Conservation (phyloP, 2,888 invertebrate species). For the Zhuqinia jingwanae region DNA sequence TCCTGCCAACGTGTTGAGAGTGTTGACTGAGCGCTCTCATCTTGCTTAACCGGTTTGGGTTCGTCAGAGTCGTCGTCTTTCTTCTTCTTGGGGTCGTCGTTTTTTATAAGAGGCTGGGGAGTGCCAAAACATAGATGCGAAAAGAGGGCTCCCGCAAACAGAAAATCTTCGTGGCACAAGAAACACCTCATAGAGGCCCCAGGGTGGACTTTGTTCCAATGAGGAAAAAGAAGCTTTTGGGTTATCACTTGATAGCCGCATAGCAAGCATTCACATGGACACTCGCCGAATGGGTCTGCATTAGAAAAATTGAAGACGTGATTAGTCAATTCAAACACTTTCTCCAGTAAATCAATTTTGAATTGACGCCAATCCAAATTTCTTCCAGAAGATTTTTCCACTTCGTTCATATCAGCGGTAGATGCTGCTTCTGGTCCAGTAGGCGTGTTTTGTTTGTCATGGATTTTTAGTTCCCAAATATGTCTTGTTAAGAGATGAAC, state of each 20-base stretch:
- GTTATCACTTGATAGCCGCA: conserved; percentile 72
- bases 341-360: conserved; percentile 69
- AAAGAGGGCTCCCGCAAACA: conserved; percentile 78
- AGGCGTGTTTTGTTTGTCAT: not conserved
- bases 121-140: conserved; percentile 78
- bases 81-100: conserved; percentile 56
- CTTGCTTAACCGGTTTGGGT: not conserved
- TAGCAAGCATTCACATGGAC: conserved; percentile 78
- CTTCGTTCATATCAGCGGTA: not conserved
- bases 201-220: conserved; percentile 78
- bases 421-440: not conserved
- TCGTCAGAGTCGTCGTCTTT: conserved; percentile 25
- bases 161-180: conserved; percentile 78
- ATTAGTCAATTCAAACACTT: conserved; percentile 74
- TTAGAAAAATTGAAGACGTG: conserved; percentile 71
- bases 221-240: conserved; percentile 76
- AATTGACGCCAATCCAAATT: conserved; percentile 72
- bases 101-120: conserved; percentile 72
- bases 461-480: conserved; percentile 82
- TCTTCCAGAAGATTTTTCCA: not conserved
- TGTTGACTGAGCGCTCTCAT: not conserved
- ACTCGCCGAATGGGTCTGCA: conserved; percentile 71
- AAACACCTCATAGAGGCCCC: conserved; percentile 78
- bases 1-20: conserved; percentile 18
- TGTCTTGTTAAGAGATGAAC: conserved; percentile 91